Evolutionary conservation across 2,113 vertebrate species (phyloP).

Genomic region (Peromyscus maniculatus): DNA sequence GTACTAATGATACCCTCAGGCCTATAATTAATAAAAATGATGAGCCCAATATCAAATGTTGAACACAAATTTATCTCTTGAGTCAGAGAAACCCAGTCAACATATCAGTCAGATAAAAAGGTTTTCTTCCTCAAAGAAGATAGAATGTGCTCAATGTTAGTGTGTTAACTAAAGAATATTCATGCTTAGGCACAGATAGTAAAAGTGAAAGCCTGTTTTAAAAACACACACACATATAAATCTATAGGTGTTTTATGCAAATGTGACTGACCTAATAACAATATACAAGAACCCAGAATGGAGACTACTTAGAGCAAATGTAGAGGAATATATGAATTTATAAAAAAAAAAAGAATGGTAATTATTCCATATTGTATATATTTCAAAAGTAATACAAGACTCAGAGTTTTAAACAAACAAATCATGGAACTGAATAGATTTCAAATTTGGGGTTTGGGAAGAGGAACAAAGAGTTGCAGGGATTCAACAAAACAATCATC

Average conservation of each 20-base stretch:
- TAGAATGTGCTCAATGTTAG: neutral
- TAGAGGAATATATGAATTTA: neutral
- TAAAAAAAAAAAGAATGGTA: neutral
- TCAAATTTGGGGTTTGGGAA: neutral
- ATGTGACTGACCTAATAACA: neutral
- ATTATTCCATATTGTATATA: neutral
- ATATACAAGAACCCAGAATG: neutral
- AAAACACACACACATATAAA: neutral
- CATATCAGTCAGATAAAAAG: neutral
- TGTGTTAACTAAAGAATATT: conserved; percentile 32
- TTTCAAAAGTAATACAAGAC: neutral
- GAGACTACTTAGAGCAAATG: neutral
- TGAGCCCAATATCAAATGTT: neutral
- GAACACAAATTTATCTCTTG: neutral
- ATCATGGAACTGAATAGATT: neutral
- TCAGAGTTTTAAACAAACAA: neutral
- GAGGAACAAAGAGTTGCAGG: too few relatives aligned
- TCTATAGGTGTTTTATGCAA: neutral
- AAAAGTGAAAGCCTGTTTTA: conserved; percentile 9
- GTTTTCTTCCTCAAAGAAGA: conserved; percentile 15
- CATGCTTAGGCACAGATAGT: neutral
- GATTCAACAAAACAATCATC: neutral
- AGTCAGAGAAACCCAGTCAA: neutral
- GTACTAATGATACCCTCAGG: neutral
- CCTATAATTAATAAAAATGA: conserved; percentile 26